Percentiles rank a stretch among this genome's conserved stretches.
Conservation (phyloP, 1,140 invertebrate genomes). For the Aplysia californica region DNA sequence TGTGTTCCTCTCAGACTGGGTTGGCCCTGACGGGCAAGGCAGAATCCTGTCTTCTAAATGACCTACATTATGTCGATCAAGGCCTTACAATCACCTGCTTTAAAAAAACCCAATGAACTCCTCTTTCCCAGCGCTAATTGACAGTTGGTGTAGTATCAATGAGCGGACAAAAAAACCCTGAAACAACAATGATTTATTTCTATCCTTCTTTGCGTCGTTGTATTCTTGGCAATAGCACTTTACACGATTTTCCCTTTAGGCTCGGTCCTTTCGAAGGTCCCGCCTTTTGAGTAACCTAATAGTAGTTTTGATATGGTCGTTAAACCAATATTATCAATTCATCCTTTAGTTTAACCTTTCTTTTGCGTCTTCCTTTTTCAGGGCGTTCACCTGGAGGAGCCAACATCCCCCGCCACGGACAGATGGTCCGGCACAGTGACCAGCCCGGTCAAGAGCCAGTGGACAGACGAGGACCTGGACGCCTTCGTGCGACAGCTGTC, state of each 20-base stretch:
- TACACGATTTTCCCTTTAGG: too few species aligned
- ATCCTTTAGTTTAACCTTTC: not conserved
- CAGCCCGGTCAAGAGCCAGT: conserved; percentile 10
- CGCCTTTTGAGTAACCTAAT: too few species aligned
- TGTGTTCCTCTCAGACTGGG: too few species aligned
- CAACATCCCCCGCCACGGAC: conserved; percentile 29
- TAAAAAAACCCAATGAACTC: too few species aligned
- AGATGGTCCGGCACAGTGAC: conserved; percentile 14
- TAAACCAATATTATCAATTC: not conserved
- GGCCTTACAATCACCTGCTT: not conserved
- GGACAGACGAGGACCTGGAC: conserved; percentile 34
- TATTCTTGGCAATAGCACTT: too few species aligned
- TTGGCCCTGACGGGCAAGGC: too few species aligned
- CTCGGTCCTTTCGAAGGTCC: too few species aligned
- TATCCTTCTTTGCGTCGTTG: too few species aligned
- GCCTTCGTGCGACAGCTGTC: conserved; percentile 35
- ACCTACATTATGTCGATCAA: not conserved
- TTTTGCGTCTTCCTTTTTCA: conserved; percentile 16
- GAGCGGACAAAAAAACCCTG: not conserved
- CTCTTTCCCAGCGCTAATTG: not conserved
- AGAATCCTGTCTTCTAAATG: too few species aligned
- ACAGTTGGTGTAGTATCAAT: not conserved
- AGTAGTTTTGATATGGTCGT: too few species aligned
- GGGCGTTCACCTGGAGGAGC: conserved; percentile 39
- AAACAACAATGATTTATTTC: too few species aligned